Base-by-base conservation (phyloP, 2,888 invertebrate species). In the Silvanus unidentatus region DNA sequence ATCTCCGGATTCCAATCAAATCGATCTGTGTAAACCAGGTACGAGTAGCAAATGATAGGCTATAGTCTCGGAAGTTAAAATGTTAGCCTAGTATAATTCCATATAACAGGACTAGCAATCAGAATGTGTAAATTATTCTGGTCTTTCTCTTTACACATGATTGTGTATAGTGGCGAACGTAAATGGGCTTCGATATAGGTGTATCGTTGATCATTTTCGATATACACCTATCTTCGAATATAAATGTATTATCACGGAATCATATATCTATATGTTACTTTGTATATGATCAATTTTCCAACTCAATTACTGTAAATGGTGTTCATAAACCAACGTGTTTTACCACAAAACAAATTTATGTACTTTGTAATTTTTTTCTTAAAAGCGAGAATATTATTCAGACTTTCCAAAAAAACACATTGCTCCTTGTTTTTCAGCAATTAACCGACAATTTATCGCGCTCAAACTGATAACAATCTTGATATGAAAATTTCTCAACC, bases 121-220 rank as follows among this genome's bases (percentile, higher is more conserved):
- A 64, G 62, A 65, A 67, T 67, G 69, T 68, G 69, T 68, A 68
- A 69, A 69, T 69, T 69, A 69, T 64, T 66, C 65, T 59, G 29
- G 22, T 22, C 32, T 5, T 32, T 32, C 32, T 12, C 11, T 32
- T 32, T 12, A 32, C 13, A 32, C 22, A 22, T 22, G 22, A 22
- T 5, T 22, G 22, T 22, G 10, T 32, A 57, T 60, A 54, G n/a
- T n/a, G n/a, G n/a, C n/a, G n/a, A n/a, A n/a, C n/a, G n/a, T 61
- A 56, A 63, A 60, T 65, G 67, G 67, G 68, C 66, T 68, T 64
- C 66, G 65, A 66, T 66, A 65, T 65, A 65, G 64, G 55, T 32
- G n/a, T 32, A 61, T 64, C 63, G 63, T 62, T 32, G n/a, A 32
- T 12, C 32, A 32, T 22, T 22, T 22, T 22, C 22, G 22, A 22